These are phyloP conservation scores for Aspidiotus destructor DNA, from an alignment of 2,888 invertebrate species.

Conservation along the genomic window DNA sequence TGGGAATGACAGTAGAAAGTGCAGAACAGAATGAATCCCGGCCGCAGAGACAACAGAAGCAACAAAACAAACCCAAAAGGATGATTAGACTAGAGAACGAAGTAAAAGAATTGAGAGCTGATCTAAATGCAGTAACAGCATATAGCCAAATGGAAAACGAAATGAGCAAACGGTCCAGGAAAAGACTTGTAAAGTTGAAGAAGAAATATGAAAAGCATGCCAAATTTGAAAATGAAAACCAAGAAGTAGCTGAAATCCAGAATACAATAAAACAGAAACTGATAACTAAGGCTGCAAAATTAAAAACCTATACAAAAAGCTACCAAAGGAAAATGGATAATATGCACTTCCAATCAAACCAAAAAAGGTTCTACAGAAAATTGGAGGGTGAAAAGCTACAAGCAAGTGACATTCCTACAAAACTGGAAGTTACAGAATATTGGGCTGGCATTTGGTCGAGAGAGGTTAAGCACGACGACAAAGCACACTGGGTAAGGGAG, in stretches of 20 bases:
- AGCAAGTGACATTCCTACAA: neutral
- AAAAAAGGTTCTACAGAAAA: neutral
- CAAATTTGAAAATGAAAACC: neutral
- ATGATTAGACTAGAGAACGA: neutral
- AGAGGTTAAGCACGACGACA: neutral
- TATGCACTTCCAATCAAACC: neutral
- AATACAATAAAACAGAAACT: slow-evolving; percentile 1
- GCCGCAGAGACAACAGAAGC: neutral
- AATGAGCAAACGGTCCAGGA: neutral
- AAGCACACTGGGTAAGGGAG: neutral
- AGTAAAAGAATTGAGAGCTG: slow-evolving; percentile 2
- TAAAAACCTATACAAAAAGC: neutral
- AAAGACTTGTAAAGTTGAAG: neutral
- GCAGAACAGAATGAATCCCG: neutral
- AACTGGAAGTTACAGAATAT: neutral
- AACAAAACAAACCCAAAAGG: neutral
- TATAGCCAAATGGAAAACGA: neutral
- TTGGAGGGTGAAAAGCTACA: neutral
- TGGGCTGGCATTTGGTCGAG: neutral
- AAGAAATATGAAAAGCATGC: slow-evolving; percentile 1
- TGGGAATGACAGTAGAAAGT: neutral
- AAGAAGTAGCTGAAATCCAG: neutral
- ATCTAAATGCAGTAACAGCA: neutral
- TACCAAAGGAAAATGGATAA: slow-evolving; percentile 1
- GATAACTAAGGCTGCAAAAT: neutral